Evolutionary conservation across 2,797 vertebrate genomes (phyloP).

Genomic region (Sandelia bainsii): DNA sequence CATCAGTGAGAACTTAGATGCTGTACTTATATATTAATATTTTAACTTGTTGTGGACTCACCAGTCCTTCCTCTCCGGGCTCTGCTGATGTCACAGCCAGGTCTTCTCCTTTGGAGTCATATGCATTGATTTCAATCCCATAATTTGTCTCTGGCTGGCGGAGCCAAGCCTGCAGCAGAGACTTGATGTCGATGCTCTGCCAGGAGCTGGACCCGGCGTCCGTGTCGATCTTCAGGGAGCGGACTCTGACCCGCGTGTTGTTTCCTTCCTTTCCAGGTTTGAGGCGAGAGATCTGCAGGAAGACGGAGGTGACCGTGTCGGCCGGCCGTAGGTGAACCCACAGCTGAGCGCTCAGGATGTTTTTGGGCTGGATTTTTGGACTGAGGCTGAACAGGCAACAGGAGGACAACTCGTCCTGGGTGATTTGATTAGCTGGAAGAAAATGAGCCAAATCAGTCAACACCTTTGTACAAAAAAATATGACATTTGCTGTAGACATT

Average conservation of each 20-base stretch:
- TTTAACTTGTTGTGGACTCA: slow-evolving; percentile 76
- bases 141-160: slow-evolving; percentile 95
- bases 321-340: slow-evolving; percentile 96
- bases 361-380: slow-evolving; percentile 94
- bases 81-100: slow-evolving; percentile 92
- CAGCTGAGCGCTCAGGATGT: slow-evolving; percentile 95
- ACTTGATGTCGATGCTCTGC: slow-evolving; percentile 98
- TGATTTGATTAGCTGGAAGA: slow-evolving; percentile 89
- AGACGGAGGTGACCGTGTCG: slow-evolving; percentile 90
- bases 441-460: slow-evolving; percentile 70
- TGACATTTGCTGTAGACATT: background rate
- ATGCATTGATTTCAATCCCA: slow-evolving; percentile 97
- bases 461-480: background rate
- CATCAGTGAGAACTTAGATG: too few species aligned
- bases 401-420: slow-evolving; percentile 88
- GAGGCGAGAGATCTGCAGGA: slow-evolving; percentile 96
- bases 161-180: slow-evolving; percentile 95
- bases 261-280: slow-evolving; percentile 91
- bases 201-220: slow-evolving; percentile 91
- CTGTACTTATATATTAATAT: background rate
- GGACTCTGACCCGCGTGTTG: slow-evolving; percentile 90
- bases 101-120: slow-evolving; percentile 90
- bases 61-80: slow-evolving; percentile 95
- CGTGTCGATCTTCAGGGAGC: slow-evolving; percentile 94
- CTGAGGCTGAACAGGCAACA: slow-evolving; percentile 97